These are phyloP conservation scores for Orthosia gracilis DNA, from an alignment of 2,888 invertebrate genomes.

Conservation along the genomic window DNA sequence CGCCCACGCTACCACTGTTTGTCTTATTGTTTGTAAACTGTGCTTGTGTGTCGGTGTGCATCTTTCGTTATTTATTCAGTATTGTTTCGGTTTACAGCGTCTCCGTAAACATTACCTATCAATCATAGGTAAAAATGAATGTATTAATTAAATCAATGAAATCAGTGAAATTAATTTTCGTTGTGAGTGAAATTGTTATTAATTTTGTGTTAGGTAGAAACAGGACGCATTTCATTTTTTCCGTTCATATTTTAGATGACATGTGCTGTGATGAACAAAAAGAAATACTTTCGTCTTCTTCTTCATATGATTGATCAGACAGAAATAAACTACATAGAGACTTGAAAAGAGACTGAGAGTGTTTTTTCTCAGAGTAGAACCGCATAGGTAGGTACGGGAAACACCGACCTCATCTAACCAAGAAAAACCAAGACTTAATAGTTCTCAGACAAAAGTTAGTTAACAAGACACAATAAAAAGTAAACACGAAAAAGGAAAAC, in stretches of 20 bases:
- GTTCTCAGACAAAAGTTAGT: neutral
- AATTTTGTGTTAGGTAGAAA: neutral
- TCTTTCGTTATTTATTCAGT: conserved; percentile 16
- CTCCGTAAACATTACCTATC: conserved; percentile 5
- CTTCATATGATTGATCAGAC: too few species aligned
- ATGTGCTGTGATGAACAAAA: too few species aligned
- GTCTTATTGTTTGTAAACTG: conserved; percentile 35
- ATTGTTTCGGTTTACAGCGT: too few species aligned
- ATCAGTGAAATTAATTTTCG: too few species aligned
- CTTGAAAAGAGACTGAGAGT: neutral
- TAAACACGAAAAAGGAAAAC: conserved; percentile 7
- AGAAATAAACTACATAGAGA: too few species aligned
- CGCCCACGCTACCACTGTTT: neutral
- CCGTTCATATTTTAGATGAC: too few species aligned
- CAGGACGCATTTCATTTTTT: too few species aligned
- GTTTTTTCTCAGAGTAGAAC: neutral
- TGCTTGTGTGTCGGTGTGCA: conserved; percentile 17
- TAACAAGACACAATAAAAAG: neutral
- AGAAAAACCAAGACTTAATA: neutral
- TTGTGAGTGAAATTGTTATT: neutral
- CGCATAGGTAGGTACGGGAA: too few species aligned
- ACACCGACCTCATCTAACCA: neutral
- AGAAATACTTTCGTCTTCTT: too few species aligned
- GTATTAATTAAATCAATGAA: neutral
- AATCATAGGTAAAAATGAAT: neutral